Base-by-base conservation (phyloP, 2,113 vertebrate species). In the Corvus hawaiiensis region DNA sequence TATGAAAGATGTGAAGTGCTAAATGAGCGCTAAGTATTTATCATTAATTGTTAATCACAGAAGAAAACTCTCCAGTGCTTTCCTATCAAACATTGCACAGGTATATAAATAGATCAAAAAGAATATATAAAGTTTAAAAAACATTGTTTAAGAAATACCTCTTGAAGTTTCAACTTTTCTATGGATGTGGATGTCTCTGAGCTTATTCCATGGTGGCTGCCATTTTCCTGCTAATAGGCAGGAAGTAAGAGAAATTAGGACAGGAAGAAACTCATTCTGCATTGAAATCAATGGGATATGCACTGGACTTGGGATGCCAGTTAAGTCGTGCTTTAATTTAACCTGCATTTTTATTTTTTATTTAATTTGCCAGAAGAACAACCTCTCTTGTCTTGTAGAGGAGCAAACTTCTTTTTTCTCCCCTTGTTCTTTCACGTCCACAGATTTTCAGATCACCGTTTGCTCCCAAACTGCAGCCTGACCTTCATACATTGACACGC, bases 171-270 rank as follows among this genome's bases (percentile, higher is more conserved):
- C 97, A 97, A 97, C 94, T 97, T 96, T 95, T 97, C 97, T 97
- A 97, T 96, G 97, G 97, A 93, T 97, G 96, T 93, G 96, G 97
- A 97, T 95, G 97, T 97, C 97, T 97, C 97, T 97, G 97, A 97
- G 95, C 95, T 97, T 97, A 97, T 92, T 95, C 96, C 96, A 97
- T 97, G 96, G 95, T 95, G 95, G 97, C 93, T 97, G 94, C 94
- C 94, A 97, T 96, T 97, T 97, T 97, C 97, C 97, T 97, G 97
- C 97, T 97, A 97, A 97, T 96, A 97, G 97, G 97, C 97, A 97
- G 97, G 96, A 97, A 97, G 96, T 97, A 97, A 97, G 94, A 97
- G 75, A 97, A 97, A 97, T 97, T 97, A 97, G 97, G 96, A 97
- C 95, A 97, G 94, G 95, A 97, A 97, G 94, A 96, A 94, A 95